A percentile compares a stretch with the other conserved stretches of the same genome.
phyloP scores from a whole-genome alignment of 1,140 invertebrate genomes.

The Bombus turneri region DNA sequence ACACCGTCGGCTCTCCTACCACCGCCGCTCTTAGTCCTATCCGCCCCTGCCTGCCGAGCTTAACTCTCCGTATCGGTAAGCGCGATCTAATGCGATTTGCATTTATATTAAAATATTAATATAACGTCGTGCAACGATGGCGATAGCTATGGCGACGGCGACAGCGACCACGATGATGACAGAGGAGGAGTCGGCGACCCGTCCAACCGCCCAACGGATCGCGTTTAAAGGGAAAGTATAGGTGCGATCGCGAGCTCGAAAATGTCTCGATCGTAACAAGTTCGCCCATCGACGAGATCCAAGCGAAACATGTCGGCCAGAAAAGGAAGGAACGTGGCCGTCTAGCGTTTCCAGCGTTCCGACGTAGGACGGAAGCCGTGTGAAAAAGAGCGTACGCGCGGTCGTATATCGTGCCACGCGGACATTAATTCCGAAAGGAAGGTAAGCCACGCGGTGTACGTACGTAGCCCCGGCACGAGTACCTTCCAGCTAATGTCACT shows the following conservation, averaged over 20 bases:
- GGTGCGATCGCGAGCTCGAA: too few species aligned
- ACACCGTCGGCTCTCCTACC: not conserved
- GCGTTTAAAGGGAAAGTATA: not conserved
- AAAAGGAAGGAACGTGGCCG: too few species aligned
- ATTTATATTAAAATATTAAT: slow-evolving; percentile 80
- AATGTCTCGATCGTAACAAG: too few species aligned
- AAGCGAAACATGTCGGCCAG: too few species aligned
- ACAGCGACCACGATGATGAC: slow-evolving; percentile 52
- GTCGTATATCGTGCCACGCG: slow-evolving; percentile 57
- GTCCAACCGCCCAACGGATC: not conserved
- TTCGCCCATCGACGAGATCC: too few species aligned
- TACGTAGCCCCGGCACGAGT: slow-evolving; percentile 15
- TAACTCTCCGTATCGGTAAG: slow-evolving; percentile 72
- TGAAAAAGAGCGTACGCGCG: slow-evolving; percentile 56
- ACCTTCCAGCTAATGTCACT: slow-evolving; percentile 55
- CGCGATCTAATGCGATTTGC: slow-evolving; percentile 77
- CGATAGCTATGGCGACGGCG: slow-evolving; percentile 19
- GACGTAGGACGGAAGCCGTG: not conserved
- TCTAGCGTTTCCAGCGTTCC: not conserved
- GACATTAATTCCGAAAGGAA: slow-evolving; percentile 62
- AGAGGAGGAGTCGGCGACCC: not conserved
- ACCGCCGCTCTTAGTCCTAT: not conserved
- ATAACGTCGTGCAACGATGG: slow-evolving; percentile 57
- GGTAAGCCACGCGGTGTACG: slow-evolving; percentile 16
- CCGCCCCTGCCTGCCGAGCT: slow-evolving; percentile 28